Evolutionary conservation across 2,888 invertebrate genomes (phyloP).

Genomic region (Drosophila anomalata): DNA sequence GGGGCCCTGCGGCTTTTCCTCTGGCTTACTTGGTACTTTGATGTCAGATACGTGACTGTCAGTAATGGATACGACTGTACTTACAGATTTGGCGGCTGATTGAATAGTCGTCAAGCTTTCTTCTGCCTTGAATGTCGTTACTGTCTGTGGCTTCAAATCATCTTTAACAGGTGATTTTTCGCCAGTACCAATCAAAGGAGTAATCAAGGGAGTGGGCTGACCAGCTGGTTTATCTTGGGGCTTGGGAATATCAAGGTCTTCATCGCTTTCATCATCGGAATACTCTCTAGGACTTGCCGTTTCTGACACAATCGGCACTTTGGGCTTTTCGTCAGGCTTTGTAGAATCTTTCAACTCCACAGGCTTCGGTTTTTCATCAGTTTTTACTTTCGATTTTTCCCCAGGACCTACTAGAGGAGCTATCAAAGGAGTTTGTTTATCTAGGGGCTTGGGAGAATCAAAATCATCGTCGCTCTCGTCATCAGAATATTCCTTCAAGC

Average conservation of each 20-base stretch:
- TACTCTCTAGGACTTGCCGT: constrained; percentile 7
- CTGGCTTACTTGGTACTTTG: background rate
- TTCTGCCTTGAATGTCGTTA: background rate
- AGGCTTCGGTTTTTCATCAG: constrained; percentile 3
- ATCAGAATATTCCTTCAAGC: constrained; percentile 10
- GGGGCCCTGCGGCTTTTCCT: constrained; percentile 18
- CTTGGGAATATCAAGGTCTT: constrained; percentile 13
- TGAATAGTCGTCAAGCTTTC: no score
- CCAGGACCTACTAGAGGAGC: constrained; percentile 1
- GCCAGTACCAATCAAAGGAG: background rate
- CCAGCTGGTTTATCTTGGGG: background rate
- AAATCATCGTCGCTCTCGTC: constrained; percentile 23
- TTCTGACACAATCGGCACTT: background rate
- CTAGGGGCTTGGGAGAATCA: constrained; percentile 10
- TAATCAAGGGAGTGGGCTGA: background rate
- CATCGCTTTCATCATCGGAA: constrained; percentile 33
- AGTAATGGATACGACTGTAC: constrained; percentile 14
- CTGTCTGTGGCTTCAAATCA: constrained; percentile 4
- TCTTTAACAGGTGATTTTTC: background rate
- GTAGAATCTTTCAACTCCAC: background rate
- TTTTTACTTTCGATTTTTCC: constrained; percentile 13
- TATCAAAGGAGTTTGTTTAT: background rate
- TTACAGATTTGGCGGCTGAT: constrained; percentile 3
- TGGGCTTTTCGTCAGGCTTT: constrained; percentile 19
- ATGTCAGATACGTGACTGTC: background rate